Evolutionary conservation across 2,888 invertebrate genomes (phyloP).

Genomic region (Neoitamus cyanurus): DNA sequence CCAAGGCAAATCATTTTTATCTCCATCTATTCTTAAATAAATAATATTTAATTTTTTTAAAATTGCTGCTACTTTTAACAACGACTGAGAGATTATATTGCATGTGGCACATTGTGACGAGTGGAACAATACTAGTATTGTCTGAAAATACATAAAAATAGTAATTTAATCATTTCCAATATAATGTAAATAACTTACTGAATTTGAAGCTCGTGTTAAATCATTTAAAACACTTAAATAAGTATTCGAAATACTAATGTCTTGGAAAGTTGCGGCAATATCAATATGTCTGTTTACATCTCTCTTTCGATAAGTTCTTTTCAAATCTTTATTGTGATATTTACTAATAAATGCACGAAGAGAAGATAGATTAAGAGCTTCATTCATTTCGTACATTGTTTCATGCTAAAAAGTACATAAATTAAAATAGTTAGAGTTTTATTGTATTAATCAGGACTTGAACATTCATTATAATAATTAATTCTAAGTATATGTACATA

Average conservation of each 20-base stretch:
- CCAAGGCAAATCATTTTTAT: conserved; percentile 89
- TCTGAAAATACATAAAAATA: conserved; percentile 65
- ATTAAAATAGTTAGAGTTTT: neutral
- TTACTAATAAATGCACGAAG: neutral
- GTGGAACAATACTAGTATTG: conserved; percentile 81
- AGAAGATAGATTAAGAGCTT: neutral
- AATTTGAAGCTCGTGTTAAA: neutral
- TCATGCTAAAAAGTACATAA: neutral
- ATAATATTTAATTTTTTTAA: conserved; percentile 69
- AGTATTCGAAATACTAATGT: neutral
- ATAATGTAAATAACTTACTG: neutral
- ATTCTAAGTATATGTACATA: too few relatives aligned
- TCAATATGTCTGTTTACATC: neutral
- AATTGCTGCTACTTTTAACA: conserved; percentile 75
- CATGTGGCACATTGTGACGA: conserved; percentile 84
- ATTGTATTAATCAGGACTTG: neutral
- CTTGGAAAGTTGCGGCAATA: neutral
- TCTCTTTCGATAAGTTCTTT: neutral
- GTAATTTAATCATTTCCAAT: neutral
- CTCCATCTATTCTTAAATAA: conserved; percentile 82
- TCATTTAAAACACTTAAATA: neutral
- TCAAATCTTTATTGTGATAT: neutral
- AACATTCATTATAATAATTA: too few relatives aligned
- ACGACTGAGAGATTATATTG: conserved; percentile 75
- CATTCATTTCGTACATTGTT: neutral